Evolutionary conservation across 2,113 vertebrate genomes (phyloP), one percentile per base, ranked within the genome.

Genomic region (Polypterus bichir): DNA sequence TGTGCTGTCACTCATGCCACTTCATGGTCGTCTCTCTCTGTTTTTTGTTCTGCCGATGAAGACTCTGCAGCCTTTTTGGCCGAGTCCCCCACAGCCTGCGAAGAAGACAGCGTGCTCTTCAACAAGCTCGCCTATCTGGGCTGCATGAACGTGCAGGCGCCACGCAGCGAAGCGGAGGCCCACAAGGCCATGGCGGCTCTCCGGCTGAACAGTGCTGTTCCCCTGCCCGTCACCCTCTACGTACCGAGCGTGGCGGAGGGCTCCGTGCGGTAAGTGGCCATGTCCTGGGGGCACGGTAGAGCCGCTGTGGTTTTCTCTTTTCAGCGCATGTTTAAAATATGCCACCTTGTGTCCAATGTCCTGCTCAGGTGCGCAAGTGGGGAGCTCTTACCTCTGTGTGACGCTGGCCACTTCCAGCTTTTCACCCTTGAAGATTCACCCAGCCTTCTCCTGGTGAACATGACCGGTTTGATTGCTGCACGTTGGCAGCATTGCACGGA

Each of bases 91-190:
- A 53, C 67, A 1, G 76, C 77, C 46, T 73, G 67, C 62, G 95
- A 99, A 64, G 96, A 99, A 76, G 91, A 97, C 71, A 93, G 94
- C 0, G 95, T 99, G 46, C 81, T 93, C 73, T 99, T 99, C 79
- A 95, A 93, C 76, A 97, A 99, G 78, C 79, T 99, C 61, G 88
- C 83, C 3, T 99, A 99, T 2, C 80, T 98, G 70, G 96, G 96
- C 7, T 92, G 86, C 70, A 95, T 90, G 5, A 97, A 90, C 73
- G 92, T 99, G 75, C 91, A 89, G 69, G 91, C 92, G 9, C 96
- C 96, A 54, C 91, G 96, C 59, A 97, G 79, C 45, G 93, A 99
- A 69, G 68, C 74, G 0, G 93, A 99, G 73, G 95, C 96, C 10
- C 86, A 91, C 5, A 81, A 66, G 3, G 93, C 94, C 60, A 98